Base-by-base conservation (phyloP, 2,888 invertebrate species). In the Arenicola marina region DNA sequence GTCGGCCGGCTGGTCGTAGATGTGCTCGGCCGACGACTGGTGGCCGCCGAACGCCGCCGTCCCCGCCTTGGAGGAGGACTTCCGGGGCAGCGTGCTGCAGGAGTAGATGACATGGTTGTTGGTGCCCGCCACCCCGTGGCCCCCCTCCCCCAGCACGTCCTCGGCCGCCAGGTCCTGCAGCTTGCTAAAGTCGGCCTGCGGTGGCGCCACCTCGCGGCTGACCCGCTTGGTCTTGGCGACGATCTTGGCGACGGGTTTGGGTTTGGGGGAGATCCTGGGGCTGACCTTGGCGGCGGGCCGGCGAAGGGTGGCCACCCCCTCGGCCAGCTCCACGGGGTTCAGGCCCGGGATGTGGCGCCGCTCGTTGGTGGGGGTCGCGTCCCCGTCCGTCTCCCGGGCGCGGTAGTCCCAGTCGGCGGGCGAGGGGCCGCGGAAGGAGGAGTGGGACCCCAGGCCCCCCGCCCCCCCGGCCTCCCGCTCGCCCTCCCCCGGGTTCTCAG, bases 231-330 rank as follows among this genome's bases (percentile, higher is more conserved):
- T 66, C 57, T 78, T 78, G 4, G 78, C 57, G 43, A 78, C 67
- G 38, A 78, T 76, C 66, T 75, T 77, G 26, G 77, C 76, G 29
- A 78, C 73, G n/a, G 78, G 78, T 66, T 77, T 79, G 1, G 76
- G 75, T 59, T 93, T 93, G 7, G 92, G 91, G 18, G 92, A 89
- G 0, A 92, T 91, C 56, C 92, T 86, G 3, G 92, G 92, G 65
- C 92, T 88, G 29, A 92, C 91, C 18, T 91, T 85, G 0, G 91
- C 91, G 68, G 92, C 86, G 2, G 93, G 93, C 60, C 95, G 88
- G 0, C 94, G 93, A 66, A 95, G 83, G 0, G 95, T 95, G 4
- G 93, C 93, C 1, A 92, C 91, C 0, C 92, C 92, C 7, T 64
- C 64, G 24, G 11, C 7, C n/a, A 7, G 7, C 24, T 48, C 48